A percentile compares a stretch with the other conserved stretches of the same genome.
These are phyloP conservation scores for Stenichneumon culpator DNA, from an alignment of 2,888 invertebrate species.

Conservation along the genomic window DNA sequence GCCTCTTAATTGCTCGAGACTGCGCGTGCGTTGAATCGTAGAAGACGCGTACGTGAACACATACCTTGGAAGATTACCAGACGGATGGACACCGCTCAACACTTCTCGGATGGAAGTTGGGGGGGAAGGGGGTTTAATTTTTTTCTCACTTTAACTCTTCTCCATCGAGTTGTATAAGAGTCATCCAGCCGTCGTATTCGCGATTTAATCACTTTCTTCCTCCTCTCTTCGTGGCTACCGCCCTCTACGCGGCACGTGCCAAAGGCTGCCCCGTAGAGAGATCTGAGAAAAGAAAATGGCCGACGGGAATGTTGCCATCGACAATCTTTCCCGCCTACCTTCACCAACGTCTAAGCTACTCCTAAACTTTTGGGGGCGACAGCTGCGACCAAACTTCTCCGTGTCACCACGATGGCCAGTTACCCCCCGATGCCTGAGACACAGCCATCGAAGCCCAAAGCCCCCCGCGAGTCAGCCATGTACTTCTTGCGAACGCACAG, in stretches of 20 bases:
- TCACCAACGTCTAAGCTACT: neutral
- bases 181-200: no score
- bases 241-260: constrained; percentile 13
- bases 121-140: constrained; percentile 60
- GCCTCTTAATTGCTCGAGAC: constrained; percentile 64
- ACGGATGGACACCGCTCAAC: constrained; percentile 74
- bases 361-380: no score
- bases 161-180: neutral
- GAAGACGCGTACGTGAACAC: neutral
- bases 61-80: constrained; percentile 67
- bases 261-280: neutral
- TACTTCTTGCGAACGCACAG: no score
- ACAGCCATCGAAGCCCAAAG: no score
- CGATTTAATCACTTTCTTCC: constrained; percentile 28
- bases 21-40: neutral
- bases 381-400: no score
- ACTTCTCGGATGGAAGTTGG: constrained; percentile 72
- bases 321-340: neutral
- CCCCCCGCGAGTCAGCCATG: no score
- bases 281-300: neutral
- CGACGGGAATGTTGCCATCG: neutral
- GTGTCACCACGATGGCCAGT: no score
- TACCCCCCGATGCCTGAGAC: no score
- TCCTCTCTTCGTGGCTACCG: constrained; percentile 4
- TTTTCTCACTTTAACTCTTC: constrained; percentile 12